Percentiles rank a stretch among this genome's conserved stretches.
Evolutionary conservation across 2,888 invertebrate species (phyloP).

Genomic region (Isotomurus palustris): DNA sequence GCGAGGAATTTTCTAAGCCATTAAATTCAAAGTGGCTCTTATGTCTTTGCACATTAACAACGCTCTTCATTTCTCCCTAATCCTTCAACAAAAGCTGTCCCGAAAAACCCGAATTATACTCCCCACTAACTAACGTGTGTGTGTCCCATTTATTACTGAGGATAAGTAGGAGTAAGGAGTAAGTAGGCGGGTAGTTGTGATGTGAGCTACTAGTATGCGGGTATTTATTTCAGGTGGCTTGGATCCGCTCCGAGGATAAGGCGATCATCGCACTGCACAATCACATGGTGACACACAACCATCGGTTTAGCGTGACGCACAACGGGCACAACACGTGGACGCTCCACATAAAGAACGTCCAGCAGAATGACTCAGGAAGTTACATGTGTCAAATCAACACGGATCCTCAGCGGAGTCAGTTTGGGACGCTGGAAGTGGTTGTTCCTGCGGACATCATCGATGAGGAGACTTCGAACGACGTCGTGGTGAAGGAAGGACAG

Average conservation of each 20-base stretch:
- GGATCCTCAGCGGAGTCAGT: constrained; percentile 80
- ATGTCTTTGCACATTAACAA: constrained; percentile 35
- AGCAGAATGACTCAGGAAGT: constrained; percentile 84
- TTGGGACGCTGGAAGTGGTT: constrained; percentile 49
- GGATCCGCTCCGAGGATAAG: constrained; percentile 87
- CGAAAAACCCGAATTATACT: too few relatives aligned
- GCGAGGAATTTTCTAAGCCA: constrained; percentile 46
- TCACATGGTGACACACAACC: constrained; percentile 82
- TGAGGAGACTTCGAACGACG: constrained; percentile 48
- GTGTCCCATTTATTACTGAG: too few relatives aligned
- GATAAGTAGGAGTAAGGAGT: too few relatives aligned
- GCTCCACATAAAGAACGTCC: constrained; percentile 81
- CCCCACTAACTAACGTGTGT: too few relatives aligned
- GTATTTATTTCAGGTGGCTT: constrained; percentile 65
- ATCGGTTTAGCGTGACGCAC: constrained; percentile 69
- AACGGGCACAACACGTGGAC: constrained; percentile 93
- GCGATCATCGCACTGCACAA: constrained; percentile 84
- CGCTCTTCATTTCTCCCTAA: constrained; percentile 19
- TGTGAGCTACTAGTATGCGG: too few relatives aligned
- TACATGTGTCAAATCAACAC: constrained; percentile 95
- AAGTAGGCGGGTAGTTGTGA: too few relatives aligned
- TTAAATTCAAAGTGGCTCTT: constrained; percentile 42
- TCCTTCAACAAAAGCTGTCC: too few relatives aligned
- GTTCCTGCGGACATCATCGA: constrained; percentile 47
- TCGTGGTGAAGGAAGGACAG: constrained; percentile 48